These are phyloP conservation scores for Chaitophorus viminalis DNA, from an alignment of 2,888 invertebrate species.

Conservation along the genomic window DNA sequence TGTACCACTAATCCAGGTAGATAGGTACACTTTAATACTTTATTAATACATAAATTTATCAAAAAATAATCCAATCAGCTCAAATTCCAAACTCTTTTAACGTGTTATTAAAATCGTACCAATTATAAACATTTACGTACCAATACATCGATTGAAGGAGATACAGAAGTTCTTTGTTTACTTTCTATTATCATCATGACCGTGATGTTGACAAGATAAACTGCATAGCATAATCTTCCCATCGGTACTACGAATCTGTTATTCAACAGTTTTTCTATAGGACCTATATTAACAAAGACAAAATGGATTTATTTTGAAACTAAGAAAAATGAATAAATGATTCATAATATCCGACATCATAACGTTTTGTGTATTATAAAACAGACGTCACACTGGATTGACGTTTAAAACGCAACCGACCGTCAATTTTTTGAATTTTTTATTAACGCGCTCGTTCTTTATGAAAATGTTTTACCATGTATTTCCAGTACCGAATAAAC, in stretches of 20 bases:
- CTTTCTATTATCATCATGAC: background rate
- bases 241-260: background rate
- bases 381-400: background rate
- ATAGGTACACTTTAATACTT: too few species aligned
- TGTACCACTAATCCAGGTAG: too few species aligned
- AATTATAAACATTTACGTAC: background rate
- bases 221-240: constrained; percentile 3
- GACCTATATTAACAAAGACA: background rate
- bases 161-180: background rate
- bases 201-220: constrained; percentile 2
- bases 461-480: background rate
- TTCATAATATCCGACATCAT: background rate
- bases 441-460: background rate
- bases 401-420: too few species aligned
- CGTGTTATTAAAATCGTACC: background rate
- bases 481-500: background rate
- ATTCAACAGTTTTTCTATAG: background rate
- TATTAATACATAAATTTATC: background rate
- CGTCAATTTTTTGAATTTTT: background rate
- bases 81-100: background rate
- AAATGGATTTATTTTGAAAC: background rate
- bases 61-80: background rate
- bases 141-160: background rate
- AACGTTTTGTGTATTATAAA: background rate
- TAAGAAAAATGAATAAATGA: background rate